Conservation (phyloP, 2,113 vertebrate species). For the Rhipidura dahli region DNA sequence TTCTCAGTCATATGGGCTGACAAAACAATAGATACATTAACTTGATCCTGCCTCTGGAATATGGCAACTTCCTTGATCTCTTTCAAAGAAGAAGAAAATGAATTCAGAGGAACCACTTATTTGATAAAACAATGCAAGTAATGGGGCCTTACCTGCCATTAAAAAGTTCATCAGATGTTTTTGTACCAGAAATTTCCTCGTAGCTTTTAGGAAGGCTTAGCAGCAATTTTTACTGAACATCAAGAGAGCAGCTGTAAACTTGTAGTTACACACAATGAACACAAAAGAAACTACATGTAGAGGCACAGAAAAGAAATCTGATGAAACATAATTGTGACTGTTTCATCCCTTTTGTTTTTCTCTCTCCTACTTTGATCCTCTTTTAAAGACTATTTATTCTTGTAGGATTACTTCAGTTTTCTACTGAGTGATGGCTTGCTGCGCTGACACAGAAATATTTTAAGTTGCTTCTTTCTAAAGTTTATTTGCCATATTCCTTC, state of each 20-base stretch:
- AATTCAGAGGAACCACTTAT: background rate
- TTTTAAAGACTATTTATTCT: background rate
- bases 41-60: background rate
- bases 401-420: background rate
- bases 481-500: background rate
- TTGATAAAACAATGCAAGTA: background rate
- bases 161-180: background rate
- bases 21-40: background rate
- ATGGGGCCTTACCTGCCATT: background rate
- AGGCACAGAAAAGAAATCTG: background rate
- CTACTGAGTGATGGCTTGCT: background rate
- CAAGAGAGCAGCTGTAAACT: background rate
- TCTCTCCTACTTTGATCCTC: background rate
- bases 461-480: background rate
- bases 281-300: background rate
- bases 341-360: background rate
- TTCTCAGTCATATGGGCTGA: background rate
- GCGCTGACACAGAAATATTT: background rate
- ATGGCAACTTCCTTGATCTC: background rate
- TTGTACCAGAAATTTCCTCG: background rate
- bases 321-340: background rate
- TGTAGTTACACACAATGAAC: background rate
- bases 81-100: background rate
- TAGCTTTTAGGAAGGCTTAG: background rate
- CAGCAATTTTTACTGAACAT: background rate